Evolutionary conservation across 2,888 invertebrate species (phyloP), one percentile per base, ranked within the genome.

Genomic region (Margaritifera margaritifera): DNA sequence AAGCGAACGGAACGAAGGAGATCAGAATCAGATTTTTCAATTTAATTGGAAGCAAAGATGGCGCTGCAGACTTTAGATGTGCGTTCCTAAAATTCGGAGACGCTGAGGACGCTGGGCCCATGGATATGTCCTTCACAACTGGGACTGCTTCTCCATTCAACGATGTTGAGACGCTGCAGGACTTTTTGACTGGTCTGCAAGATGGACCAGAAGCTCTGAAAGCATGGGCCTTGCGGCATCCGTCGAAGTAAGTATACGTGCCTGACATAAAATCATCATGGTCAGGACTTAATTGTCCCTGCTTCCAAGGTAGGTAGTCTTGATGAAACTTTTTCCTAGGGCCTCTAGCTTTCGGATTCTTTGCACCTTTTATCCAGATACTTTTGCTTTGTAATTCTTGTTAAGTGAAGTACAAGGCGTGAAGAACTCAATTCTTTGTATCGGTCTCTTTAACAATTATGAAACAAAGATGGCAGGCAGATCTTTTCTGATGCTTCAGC

Each of bases 31-130:
- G 73, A 42, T 76, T 71, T 64, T 73, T 74, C 66, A 76, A 73
- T 57, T 31, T 76, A 62, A 59, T 62, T 15, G 59, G 64, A 19
- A 70, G 71, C 5, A 72, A 76, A 55, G 76, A 76, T 31, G 76
- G 71, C n/a, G 64, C 76, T 4, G 69, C 72, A 31, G 76, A 76
- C 61, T 64, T 74, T 58, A 55, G 76, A 61, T 69, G 76, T n/a
- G 69, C 71, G 20, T 76, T 76, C 62, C 59, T 76, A 25, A 51
- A 75, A 69, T 70, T 76, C 25, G 69, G 65, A 1, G 76, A 76
- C 25, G 18, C n/a, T 1, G 66, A 69, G 51, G 69, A 66, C 2
- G 76, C 69, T n/a, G 73, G 76, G 4, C 73, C 73, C 5, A 60
- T 73, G 22, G 76, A 76, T 56, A 53, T 76, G 50, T 65, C 71